Conservation (phyloP, 2,113 vertebrate species). For the Neodontobutis hainanensis region DNA sequence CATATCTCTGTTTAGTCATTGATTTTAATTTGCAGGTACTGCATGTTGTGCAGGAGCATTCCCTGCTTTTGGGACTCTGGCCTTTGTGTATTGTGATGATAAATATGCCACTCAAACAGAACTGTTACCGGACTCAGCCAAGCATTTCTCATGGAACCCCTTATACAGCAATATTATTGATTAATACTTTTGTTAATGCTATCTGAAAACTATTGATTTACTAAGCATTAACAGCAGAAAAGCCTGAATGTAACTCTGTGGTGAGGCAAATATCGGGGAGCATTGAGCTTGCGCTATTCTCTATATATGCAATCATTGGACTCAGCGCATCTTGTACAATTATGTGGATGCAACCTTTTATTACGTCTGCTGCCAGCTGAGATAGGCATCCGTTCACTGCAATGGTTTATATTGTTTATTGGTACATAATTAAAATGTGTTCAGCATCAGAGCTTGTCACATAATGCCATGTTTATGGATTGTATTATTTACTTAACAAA, state of each 20-base stretch:
- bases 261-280: too few species aligned
- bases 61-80: not conserved
- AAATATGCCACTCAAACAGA: constrained; percentile 40
- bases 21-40: too few species aligned
- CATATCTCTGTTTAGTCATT: too few species aligned
- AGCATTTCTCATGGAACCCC: too few species aligned
- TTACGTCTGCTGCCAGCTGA: constrained; percentile 50
- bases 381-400: not conserved
- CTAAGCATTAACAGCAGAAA: too few species aligned
- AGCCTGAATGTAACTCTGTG: too few species aligned
- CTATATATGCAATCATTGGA: constrained; percentile 14
- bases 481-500: not conserved
- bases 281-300: too few species aligned
- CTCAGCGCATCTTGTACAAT: constrained; percentile 30
- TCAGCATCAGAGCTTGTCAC: constrained; percentile 1
- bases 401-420: constrained; percentile 32
- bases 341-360: constrained; percentile 53
- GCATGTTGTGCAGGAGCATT: constrained; percentile 5
- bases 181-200: too few species aligned
- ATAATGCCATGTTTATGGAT: not conserved
- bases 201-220: too few species aligned
- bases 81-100: constrained; percentile 52
- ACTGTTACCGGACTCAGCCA: too few species aligned
- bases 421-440: constrained; percentile 29
- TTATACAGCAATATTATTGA: too few species aligned